Percentiles rank a stretch among this genome's conserved stretches.
phyloP scores from a whole-genome alignment of 2,797 vertebrate species.

The Anabas testudineus region DNA sequence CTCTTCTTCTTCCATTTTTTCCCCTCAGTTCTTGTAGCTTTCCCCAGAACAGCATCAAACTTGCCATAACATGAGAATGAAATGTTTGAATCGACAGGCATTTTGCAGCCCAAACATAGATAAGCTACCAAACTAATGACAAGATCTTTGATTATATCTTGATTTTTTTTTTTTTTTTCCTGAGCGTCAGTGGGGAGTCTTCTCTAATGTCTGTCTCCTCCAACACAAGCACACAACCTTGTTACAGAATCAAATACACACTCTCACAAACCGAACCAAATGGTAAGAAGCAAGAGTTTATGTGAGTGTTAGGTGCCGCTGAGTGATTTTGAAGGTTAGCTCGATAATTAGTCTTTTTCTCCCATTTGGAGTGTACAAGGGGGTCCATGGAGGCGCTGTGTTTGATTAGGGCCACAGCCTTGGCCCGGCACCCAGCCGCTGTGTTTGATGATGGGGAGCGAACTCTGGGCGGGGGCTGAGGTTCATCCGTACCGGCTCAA shows the following conservation, averaged over 20 bases:
- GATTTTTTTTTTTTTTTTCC: neutral
- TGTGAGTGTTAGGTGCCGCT: constrained; percentile 49
- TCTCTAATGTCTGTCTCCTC: constrained; percentile 11
- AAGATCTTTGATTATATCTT: constrained; percentile 9
- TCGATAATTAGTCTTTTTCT: constrained; percentile 76
- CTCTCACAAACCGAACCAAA: constrained; percentile 36
- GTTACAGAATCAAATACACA: constrained; percentile 7
- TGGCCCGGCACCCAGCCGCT: constrained; percentile 73
- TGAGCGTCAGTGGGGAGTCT: neutral
- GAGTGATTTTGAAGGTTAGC: constrained; percentile 75
- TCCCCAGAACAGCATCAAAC: constrained; percentile 31
- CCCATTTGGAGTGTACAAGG: constrained; percentile 58
- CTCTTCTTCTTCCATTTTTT: constrained; percentile 25
- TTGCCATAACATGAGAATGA: constrained; percentile 20
- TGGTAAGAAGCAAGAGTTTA: constrained; percentile 57
- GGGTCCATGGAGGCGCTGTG: constrained; percentile 64
- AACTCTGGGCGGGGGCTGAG: constrained; percentile 71
- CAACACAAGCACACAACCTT: constrained; percentile 14
- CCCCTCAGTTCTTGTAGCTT: constrained; percentile 13
- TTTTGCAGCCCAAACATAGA: constrained; percentile 24
- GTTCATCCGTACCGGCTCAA: constrained; percentile 72
- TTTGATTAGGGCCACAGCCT: constrained; percentile 81
- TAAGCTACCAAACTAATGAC: constrained; percentile 25
- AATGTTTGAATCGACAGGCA: constrained; percentile 38
- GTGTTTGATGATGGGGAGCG: constrained; percentile 75